Base-by-base conservation (phyloP, 2,113 vertebrate species). In the Sceloporus undulatus region DNA sequence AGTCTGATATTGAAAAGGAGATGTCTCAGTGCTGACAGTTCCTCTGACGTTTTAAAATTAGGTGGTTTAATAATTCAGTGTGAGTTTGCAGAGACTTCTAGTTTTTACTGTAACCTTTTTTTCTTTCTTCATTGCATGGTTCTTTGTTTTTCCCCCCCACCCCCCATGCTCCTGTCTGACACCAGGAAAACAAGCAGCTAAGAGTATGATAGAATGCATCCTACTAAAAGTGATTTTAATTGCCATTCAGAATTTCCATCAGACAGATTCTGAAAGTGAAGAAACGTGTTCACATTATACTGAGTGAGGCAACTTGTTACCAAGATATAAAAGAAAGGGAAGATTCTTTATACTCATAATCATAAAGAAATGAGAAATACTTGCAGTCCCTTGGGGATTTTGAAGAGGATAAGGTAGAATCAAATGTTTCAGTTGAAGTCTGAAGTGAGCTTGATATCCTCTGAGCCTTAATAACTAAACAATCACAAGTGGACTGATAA, bases 11-110 rank as follows among this genome's bases (percentile, higher is more conserved):
- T 74, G 79, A 92, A 89, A 92, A 38, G 48, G 59, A 91, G 27
- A 91, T 14, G 19, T 3, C 84, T 91, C 74, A 85, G 66, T 42
- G n/a, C 34, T 68, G 75, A 84, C 56, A 81, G 79, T 29, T 80
- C 78, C 90, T 87, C 74, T 76, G 40, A 91, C 87, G 75, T 68
- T 92, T 93, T 82, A 48, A 91, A 93, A 89, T 94, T 25, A 83
- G 74, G 86, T 79, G 88, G 48, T 88, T 93, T 91, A 93, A 87
- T 87, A 93, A 93, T 91, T 93, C 18, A 11, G 65, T 2, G 8
- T 42, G 79, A 90, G 71, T 0, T 0, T n/a, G 34, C 23, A 89
- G 9, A 16, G 71, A 82, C 54, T 86, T 92, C 56, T 70, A 54
- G 23, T 9, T 91, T 27, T 80, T 66, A 91, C 54, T 34, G 27